Percentiles rank a stretch among this genome's conserved stretches.
Conservation (phyloP, 2,888 invertebrate genomes). For the Trachelus troglodyta region DNA sequence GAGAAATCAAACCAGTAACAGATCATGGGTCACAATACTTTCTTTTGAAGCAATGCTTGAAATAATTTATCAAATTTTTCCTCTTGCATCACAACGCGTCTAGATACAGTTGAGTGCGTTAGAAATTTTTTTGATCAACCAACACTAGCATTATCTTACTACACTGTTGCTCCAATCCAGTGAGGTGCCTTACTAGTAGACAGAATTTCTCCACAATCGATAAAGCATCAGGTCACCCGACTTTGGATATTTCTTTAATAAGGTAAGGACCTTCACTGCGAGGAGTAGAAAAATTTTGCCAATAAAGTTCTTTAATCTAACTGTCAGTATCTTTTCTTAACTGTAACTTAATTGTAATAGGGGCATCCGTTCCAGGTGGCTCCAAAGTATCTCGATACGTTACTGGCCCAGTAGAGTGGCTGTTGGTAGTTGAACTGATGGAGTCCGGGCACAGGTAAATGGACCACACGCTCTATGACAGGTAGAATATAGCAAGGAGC, state of each 20-base stretch:
- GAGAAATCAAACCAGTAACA: background rate
- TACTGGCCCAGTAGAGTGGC: background rate
- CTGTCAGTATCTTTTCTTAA: background rate
- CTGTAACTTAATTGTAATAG: background rate
- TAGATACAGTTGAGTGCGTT: background rate
- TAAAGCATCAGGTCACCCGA: background rate
- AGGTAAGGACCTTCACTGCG: background rate
- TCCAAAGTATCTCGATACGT: background rate
- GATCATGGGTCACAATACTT: background rate
- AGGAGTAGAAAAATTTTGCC: background rate
- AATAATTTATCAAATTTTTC: background rate
- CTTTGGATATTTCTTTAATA: background rate
- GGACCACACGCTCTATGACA: constrained; percentile 16
- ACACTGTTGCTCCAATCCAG: background rate
- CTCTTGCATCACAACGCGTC: background rate
- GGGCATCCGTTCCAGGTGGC: background rate
- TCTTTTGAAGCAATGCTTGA: background rate
- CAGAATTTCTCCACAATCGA: background rate
- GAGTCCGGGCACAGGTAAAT: constrained; percentile 10
- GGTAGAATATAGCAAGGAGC: constrained; percentile 11
- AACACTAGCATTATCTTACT: background rate
- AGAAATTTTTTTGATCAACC: background rate
- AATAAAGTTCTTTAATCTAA: background rate
- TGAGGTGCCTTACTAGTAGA: background rate
- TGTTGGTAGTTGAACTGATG: background rate